phyloP scores from a whole-genome alignment of 2,113 vertebrate species.

The Laticauda colubrina region DNA sequence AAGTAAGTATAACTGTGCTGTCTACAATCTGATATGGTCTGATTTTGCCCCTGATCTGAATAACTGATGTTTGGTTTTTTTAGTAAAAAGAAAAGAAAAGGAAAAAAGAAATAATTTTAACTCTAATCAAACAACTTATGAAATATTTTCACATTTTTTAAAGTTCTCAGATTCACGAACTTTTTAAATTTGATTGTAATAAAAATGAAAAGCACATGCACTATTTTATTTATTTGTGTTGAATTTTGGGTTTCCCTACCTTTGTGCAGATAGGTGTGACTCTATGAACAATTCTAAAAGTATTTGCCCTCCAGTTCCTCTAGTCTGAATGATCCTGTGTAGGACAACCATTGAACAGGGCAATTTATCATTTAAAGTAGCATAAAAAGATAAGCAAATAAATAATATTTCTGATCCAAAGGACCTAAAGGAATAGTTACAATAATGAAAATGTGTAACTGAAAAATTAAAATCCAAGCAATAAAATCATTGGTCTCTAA shows the following conservation, averaged over 20 bases:
- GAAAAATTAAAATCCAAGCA: neutral
- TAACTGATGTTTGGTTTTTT: constrained; percentile 18
- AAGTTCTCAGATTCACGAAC: constrained; percentile 41
- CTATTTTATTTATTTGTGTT: neutral
- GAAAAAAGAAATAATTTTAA: constrained; percentile 28
- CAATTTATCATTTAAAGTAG: neutral
- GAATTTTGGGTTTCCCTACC: neutral
- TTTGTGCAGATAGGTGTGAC: neutral
- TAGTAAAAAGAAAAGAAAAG: constrained; percentile 14
- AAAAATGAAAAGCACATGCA: constrained; percentile 28
- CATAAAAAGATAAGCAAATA: neutral
- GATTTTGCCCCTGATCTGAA: constrained; percentile 44
- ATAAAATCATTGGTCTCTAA: neutral
- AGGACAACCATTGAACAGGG: neutral
- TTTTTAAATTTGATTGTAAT: constrained; percentile 33
- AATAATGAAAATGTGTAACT: neutral
- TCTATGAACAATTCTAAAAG: neutral
- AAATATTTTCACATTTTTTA: constrained; percentile 31
- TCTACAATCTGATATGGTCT: neutral
- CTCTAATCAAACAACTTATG: constrained; percentile 9
- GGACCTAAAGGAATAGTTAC: neutral
- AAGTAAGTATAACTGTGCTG: neutral
- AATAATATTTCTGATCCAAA: neutral
- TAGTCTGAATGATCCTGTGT: neutral
- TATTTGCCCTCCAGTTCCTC: neutral